Percentiles rank a stretch among this genome's conserved stretches.
Conservation (phyloP, 2,797 vertebrate genomes). For the Phyllotis vaccarum region DNA sequence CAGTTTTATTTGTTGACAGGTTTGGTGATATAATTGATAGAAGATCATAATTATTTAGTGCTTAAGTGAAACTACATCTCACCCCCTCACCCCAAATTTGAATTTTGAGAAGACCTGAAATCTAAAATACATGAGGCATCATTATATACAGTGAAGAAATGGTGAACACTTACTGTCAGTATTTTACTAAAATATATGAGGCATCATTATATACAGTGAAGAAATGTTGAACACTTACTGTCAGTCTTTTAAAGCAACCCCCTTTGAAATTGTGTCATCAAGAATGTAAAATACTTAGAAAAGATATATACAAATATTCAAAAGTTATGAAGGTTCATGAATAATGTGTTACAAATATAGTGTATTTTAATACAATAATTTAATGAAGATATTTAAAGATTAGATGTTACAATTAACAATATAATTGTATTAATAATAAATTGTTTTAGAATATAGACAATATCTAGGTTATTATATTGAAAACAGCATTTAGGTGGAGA, state of each 20-base stretch:
- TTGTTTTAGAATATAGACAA: not conserved
- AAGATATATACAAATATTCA: not conserved
- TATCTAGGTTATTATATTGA: not conserved
- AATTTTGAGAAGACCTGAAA: not conserved
- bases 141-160: not conserved
- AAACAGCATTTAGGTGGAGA: not conserved
- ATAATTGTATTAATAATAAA: not conserved
- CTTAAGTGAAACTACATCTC: not conserved
- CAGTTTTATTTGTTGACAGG: not conserved
- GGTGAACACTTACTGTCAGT: not conserved
- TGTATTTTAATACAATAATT: not conserved
- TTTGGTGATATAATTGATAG: not conserved
- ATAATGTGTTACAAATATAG: not conserved
- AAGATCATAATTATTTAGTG: not conserved
- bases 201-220: no score
- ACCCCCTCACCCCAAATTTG: rapidly evolving
- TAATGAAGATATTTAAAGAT: not conserved
- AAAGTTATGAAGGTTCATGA: not conserved
- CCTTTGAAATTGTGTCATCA: not conserved
- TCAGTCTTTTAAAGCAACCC: not conserved
- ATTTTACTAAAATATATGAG: no score
- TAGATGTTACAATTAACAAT: not conserved
- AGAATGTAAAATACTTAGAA: not conserved
- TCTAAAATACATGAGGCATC: not conserved
- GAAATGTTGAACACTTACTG: no score